Evolutionary conservation across 2,888 invertebrate genomes (phyloP).

Genomic region (Drosophila rubida): DNA sequence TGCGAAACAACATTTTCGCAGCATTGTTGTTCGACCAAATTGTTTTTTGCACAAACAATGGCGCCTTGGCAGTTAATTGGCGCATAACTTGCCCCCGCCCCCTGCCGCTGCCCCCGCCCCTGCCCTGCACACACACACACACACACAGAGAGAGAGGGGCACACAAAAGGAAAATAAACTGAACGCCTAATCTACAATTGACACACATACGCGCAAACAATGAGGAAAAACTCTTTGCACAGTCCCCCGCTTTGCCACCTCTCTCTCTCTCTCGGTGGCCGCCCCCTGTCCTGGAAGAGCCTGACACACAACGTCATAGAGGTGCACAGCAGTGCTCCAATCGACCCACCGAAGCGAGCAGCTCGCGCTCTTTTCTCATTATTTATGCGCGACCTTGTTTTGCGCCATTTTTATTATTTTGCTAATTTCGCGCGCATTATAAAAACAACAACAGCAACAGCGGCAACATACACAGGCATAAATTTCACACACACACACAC

Average conservation of each 20-base stretch:
- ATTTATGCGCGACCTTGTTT: slow-evolving; percentile 79
- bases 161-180: slow-evolving; percentile 60
- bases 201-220: slow-evolving; percentile 76
- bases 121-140: slow-evolving; percentile 9
- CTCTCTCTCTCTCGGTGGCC: not conserved
- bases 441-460: slow-evolving; percentile 48
- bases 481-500: slow-evolving; percentile 37
- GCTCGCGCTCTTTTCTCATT: slow-evolving; percentile 72
- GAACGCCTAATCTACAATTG: slow-evolving; percentile 77
- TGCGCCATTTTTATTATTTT: slow-evolving; percentile 80
- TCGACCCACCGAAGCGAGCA: slow-evolving; percentile 73
- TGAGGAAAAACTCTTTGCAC: slow-evolving; percentile 71
- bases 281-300: too few species aligned
- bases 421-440: slow-evolving; percentile 77
- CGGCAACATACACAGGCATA: slow-evolving; percentile 37
- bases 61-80: slow-evolving; percentile 69
- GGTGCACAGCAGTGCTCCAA: slow-evolving; percentile 66
- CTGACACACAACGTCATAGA: slow-evolving; percentile 53
- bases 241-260: slow-evolving; percentile 8
- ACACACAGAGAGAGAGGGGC: slow-evolving; percentile 8
- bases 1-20: slow-evolving; percentile 38
- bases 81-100: slow-evolving; percentile 67
- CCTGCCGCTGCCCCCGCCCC: slow-evolving; percentile 15
- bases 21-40: slow-evolving; percentile 51
- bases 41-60: slow-evolving; percentile 57